Evolutionary conservation across 1,140 invertebrate species (phyloP), one percentile per base, ranked within the genome.

Genomic region (Archegozetes longisetosus): DNA sequence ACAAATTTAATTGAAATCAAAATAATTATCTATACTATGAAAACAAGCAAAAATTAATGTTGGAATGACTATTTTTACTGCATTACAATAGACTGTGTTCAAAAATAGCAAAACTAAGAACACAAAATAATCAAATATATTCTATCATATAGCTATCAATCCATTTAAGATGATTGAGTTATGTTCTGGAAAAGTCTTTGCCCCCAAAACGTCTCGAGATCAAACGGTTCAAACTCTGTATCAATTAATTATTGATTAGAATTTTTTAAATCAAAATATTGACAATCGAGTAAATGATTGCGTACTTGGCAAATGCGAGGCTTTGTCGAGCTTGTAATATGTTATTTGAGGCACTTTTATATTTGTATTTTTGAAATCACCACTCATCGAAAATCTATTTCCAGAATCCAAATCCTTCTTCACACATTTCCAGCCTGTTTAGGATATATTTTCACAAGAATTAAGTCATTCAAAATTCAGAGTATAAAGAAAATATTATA

Each of bases 151-250:
- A n/a, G n/a, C n/a, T n/a, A n/a, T n/a, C n/a, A n/a, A n/a, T n/a
- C n/a, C n/a, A n/a, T 47, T 57, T 62, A 64, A 22, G 63, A 55
- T 23, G 66, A 65, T 40, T 65, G 65, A 25, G 64, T 63, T 54
- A 69, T 61, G 58, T 68, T 85, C 65, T 85, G 83, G 71, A 84
- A 85, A 50, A 88, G 73, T 64, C 85, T 73, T 68, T 85, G 84
- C 49, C 85, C 85, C 85, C 85, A 89, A 84, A 85, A 89, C 14
- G 84, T 81, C 68, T 88, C 86, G 66, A 89, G 73, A 73, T 88
- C 85, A 68, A 88, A 88, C 9, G 85, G 84, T 67, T 85, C 84
- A 68, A 88, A 88, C 69, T 87, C 84, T 78, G 65, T 29, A 75
- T 76, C 61, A 64, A 67, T 62, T 2, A 46, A 55, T 48, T 62